These are phyloP conservation scores for Leptodactylus fuscus DNA, from an alignment of 2,113 vertebrate genomes.

Conservation along the genomic window DNA sequence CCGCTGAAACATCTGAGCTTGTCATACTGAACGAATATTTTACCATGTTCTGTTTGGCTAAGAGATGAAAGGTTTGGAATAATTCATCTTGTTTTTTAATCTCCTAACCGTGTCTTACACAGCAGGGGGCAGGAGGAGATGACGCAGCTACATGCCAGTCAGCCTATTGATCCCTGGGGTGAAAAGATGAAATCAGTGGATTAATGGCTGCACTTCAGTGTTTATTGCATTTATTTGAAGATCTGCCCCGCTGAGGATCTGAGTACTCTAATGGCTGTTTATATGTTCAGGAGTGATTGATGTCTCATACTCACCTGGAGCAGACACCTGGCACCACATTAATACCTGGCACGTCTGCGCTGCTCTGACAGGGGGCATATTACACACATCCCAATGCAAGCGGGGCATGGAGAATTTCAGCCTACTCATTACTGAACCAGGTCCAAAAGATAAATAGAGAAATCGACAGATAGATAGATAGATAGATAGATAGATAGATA, in stretches of 20 bases:
- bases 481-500: no score
- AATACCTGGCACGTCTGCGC: neutral
- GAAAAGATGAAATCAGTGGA: conserved; percentile 41
- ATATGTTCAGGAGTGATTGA: conserved; percentile 12
- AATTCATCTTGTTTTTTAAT: conserved; percentile 47
- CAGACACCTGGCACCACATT: conserved; percentile 20
- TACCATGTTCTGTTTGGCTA: conserved; percentile 13
- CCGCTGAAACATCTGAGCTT: neutral
- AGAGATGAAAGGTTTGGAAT: conserved; percentile 35
- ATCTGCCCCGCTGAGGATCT: conserved; percentile 13
- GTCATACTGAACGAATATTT: neutral
- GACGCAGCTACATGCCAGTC: conserved; percentile 15
- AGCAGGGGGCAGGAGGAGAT: conserved; percentile 25
- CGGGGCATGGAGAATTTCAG: neutral
- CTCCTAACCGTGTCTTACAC: neutral
- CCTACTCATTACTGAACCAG: no score
- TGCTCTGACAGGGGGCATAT: neutral
- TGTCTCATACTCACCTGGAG: conserved; percentile 15
- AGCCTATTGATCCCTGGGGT: conserved; percentile 29
- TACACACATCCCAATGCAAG: neutral
- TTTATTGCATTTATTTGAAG: conserved; percentile 37
- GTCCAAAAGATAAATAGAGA: no score
- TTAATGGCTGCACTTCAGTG: conserved; percentile 35
- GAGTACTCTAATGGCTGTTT: conserved; percentile 3
- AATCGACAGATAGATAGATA: no score